Percentiles rank a stretch among this genome's conserved stretches.
Evolutionary conservation across 2,113 vertebrate species (phyloP).

Genomic region (Pholis gunnellus): DNA sequence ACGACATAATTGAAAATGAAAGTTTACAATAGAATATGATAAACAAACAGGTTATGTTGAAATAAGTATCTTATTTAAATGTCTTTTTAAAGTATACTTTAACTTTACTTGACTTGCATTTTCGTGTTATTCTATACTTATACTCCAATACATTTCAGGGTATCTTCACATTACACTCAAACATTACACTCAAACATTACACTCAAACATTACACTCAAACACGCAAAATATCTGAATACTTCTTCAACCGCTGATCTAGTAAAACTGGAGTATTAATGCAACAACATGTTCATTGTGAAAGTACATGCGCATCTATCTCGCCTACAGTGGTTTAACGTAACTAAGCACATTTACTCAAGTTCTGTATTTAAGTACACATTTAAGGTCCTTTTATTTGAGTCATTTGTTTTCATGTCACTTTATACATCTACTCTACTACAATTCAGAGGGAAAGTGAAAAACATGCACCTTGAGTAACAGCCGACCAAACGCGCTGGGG

Average conservation of each 20-base stretch:
- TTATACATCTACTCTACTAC: neutral
- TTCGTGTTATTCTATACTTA: no score
- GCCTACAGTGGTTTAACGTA: neutral
- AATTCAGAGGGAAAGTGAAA: neutral
- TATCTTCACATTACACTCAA: neutral
- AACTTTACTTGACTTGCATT: no score
- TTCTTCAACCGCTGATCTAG: neutral
- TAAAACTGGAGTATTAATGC: neutral
- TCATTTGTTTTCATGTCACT: neutral
- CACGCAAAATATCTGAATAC: neutral
- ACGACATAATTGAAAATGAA: no score
- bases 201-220: no score
- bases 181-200: no score
- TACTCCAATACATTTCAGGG: no score
- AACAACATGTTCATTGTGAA: slow-evolving; percentile 2
- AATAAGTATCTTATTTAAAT: no score
- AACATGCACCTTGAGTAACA: neutral
- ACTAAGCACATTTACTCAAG: neutral
- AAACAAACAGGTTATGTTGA: no score
- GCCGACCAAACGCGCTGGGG: slow-evolving; percentile 17
- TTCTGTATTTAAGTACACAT: neutral
- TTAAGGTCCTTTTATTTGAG: neutral
- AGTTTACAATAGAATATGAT: no score
- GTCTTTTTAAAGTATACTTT: no score
- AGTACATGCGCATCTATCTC: neutral